phyloP scores from a whole-genome alignment of 2,888 invertebrate species.

The Aporophyla nigra region DNA sequence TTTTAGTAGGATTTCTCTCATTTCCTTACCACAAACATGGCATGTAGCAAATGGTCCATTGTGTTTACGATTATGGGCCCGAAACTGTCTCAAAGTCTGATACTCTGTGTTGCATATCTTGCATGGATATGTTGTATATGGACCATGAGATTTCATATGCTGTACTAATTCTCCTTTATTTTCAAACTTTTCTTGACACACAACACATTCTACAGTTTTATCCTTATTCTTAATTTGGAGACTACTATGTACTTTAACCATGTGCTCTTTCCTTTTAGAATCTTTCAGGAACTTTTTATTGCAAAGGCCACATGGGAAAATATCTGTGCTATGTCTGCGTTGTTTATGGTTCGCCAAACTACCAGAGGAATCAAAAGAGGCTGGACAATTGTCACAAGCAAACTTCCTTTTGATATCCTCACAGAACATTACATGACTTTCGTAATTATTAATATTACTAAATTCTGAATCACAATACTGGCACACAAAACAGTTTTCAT shows the following conservation, averaged over 20 bases:
- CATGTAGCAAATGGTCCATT: conserved; percentile 54
- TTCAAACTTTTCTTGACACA: conserved; percentile 65
- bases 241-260: conserved; percentile 73
- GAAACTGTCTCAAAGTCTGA: conserved; percentile 50
- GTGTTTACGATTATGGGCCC: conserved; percentile 56
- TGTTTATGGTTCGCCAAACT: conserved; percentile 69
- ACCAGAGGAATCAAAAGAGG: conserved; percentile 72
- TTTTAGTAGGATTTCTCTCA: conserved; percentile 61
- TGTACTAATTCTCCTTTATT: conserved; percentile 71
- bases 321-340: conserved; percentile 69
- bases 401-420: conserved; percentile 65
- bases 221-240: conserved; percentile 70
- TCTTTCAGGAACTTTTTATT: conserved; percentile 64
- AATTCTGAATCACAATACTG: conserved; percentile 76
- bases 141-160: conserved; percentile 68
- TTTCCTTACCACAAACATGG: conserved; percentile 64
- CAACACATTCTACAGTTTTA: conserved; percentile 35
- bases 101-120: conserved; percentile 56
- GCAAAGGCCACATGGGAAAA: conserved; percentile 74
- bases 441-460: conserved; percentile 63
- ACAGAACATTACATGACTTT: conserved; percentile 71
- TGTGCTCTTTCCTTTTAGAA: conserved; percentile 71
- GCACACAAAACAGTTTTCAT: conserved; percentile 72
- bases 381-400: conserved; percentile 72
- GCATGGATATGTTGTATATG: conserved; percentile 47